phyloP scores from a whole-genome alignment of 2,888 invertebrate genomes.

The Parnassius glacialis region DNA sequence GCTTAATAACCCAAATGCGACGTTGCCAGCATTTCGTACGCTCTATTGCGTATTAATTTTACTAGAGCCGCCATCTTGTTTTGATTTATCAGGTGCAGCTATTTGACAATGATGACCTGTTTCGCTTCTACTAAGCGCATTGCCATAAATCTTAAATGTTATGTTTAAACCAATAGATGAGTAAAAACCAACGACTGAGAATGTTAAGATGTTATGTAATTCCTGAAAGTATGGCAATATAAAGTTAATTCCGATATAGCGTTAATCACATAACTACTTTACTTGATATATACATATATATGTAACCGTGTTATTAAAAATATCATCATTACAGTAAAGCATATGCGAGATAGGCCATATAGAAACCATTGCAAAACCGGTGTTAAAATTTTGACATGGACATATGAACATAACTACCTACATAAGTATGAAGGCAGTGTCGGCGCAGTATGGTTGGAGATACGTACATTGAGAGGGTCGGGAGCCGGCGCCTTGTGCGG shows the following conservation, averaged over 20 bases:
- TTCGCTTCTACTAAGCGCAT: background rate
- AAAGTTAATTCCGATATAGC: no score
- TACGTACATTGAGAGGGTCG: conserved; percentile 76
- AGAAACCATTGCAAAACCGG: background rate
- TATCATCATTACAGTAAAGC: no score
- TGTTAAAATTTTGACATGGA: conserved; percentile 40
- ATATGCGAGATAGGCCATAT: background rate
- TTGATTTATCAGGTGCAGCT: conserved; percentile 58
- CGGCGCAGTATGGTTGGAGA: conserved; percentile 76
- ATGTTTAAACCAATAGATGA: no score
- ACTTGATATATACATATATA: no score
- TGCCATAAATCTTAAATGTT: no score
- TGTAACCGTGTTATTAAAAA: no score
- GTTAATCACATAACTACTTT: no score
- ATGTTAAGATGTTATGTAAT: no score
- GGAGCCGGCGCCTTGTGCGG: conserved; percentile 63
- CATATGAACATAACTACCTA: conserved; percentile 58
- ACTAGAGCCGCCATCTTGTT: conserved; percentile 69
- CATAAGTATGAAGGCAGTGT: conserved; percentile 54
- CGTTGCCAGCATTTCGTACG: conserved; percentile 72
- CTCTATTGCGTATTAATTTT: conserved; percentile 72
- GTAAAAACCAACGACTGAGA: no score
- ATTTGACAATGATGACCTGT: conserved; percentile 35
- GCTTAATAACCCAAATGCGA: conserved; percentile 46
- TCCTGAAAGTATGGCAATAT: no score